Base-by-base conservation (phyloP, 2,797 vertebrate species). In the Catostomus latipinnis region DNA sequence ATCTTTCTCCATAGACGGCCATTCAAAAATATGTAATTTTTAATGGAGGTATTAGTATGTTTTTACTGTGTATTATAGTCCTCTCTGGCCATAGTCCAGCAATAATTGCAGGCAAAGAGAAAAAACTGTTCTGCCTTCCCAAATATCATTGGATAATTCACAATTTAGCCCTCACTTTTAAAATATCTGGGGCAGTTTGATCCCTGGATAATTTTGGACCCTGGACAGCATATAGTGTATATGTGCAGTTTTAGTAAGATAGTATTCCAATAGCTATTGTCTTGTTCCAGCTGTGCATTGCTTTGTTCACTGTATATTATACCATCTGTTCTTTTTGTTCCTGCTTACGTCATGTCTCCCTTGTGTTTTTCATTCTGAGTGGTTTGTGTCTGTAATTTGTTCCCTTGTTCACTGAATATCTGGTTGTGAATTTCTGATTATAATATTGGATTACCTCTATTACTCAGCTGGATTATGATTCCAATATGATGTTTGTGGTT, bases 401-500 rank as follows among this genome's bases (percentile, higher is more conserved):
- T 67, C 12, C 13, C 18, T 11, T 60, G 54, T 68, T 60, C 9
- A 8, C 12, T 12, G 53, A 49, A 14, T 58, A 50, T 58, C 62
- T 12, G 45, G 45, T 34, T 60, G 52, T 48, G 61, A 13, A 63
- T 56, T 56, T 62, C 66, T 48, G 62, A 76, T 77, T 60, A 43
- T 16, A 46, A 14, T 69, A 16, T 77, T 60, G 65, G n/a, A 69
- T 77, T 69, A 75, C 43, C 58, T 65, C 46, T 60, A 75, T 75
- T 75, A 52, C 45, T 77, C 6, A 4, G 75, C 66, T 60, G 46
- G 56, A 60, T 34, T 69, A 53, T 68, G 54, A 69, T 68, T 68
- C 10, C 54, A 50, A 49, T 60, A 57, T 76, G 43, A 50, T 74
- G 71, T 34, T 61, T 62, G 74, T n/a, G 16, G 46, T 76, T 50